Conservation (phyloP, 2,888 invertebrate species). For the Ectemnius cavifrons region DNA sequence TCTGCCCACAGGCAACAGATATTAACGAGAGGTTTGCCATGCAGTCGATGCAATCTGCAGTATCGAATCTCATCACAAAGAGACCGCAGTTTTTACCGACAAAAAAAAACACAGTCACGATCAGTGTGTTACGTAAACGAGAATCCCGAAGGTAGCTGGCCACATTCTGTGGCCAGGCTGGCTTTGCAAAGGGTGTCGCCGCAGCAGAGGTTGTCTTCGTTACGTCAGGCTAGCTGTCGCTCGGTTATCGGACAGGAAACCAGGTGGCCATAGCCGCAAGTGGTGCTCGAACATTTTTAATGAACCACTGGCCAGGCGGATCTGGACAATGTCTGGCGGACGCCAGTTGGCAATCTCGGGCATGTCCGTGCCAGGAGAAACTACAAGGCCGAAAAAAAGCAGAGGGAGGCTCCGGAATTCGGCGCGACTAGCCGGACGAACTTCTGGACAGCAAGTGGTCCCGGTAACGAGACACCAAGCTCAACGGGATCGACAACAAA, state of each 20-base stretch:
- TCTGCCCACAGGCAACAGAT: no score
- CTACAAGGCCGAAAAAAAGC: slow-evolving; percentile 25
- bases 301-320: slow-evolving; percentile 40
- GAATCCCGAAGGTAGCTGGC: no score
- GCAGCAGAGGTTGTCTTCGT: neutral
- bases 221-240: slow-evolving; percentile 2
- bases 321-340: slow-evolving; percentile 47
- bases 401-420: slow-evolving; percentile 30
- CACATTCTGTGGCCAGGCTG: no score
- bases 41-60: neutral
- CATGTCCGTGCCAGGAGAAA: slow-evolving; percentile 19
- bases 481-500: slow-evolving; percentile 67
- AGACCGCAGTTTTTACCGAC: neutral
- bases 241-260: slow-evolving; percentile 22
- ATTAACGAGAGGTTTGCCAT: neutral
- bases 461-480: slow-evolving; percentile 56
- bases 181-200: neutral
- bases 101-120: neutral
- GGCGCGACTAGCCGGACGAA: slow-evolving; percentile 12
- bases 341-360: slow-evolving; percentile 34
- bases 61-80: slow-evolving; percentile 15
- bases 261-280: slow-evolving; percentile 56
- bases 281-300: slow-evolving; percentile 53
- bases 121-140: no score
- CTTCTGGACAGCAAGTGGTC: slow-evolving; percentile 57